phyloP scores from a whole-genome alignment of 2,113 vertebrate species.

The Gallinago undulata region DNA sequence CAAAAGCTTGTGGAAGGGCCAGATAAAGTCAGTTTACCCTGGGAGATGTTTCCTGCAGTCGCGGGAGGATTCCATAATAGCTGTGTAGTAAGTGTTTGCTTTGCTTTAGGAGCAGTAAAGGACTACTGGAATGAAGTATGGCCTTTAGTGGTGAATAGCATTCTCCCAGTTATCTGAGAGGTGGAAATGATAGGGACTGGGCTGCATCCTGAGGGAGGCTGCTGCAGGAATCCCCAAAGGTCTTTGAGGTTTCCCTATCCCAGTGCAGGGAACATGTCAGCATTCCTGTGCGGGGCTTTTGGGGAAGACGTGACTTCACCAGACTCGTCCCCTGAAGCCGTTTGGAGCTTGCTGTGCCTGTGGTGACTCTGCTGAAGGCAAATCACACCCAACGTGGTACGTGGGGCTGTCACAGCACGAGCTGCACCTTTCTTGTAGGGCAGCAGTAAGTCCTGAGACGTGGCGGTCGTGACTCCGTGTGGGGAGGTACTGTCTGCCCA shows the following conservation, averaged over 20 bases:
- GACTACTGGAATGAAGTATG: background rate
- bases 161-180: background rate
- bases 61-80: fast-evolving
- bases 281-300: background rate
- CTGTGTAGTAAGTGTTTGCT: background rate
- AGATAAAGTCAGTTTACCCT: background rate
- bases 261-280: background rate
- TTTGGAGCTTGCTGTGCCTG: background rate
- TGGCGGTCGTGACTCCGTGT: background rate
- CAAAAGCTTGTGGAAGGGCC: background rate
- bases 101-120: background rate
- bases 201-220: background rate
- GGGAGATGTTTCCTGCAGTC: background rate
- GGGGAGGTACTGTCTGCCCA: background rate
- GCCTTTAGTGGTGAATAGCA: background rate
- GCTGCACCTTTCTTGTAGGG: background rate
- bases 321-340: background rate
- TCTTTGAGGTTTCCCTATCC: background rate
- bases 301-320: background rate
- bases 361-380: background rate
- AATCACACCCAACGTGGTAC: background rate
- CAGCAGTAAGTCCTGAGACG: background rate
- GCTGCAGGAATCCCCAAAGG: background rate
- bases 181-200: background rate
- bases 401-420: background rate